Evolutionary conservation across 2,113 vertebrate genomes (phyloP).

Genomic region (Etia nguti): DNA sequence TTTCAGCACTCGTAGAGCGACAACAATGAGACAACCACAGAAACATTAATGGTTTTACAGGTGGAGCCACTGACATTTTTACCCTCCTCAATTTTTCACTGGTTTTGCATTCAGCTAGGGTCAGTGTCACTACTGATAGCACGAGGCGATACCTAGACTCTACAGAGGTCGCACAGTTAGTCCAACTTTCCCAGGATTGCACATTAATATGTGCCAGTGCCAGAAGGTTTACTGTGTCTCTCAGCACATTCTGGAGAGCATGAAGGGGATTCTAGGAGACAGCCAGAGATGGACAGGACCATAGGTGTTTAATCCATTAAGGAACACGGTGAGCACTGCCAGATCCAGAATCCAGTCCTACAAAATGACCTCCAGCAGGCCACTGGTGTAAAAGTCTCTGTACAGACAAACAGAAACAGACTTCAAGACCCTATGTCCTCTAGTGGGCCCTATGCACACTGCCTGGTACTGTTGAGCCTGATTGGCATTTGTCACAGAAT

Average conservation of each 20-base stretch:
- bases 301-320: background rate
- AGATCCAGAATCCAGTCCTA: background rate
- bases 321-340: background rate
- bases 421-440: background rate
- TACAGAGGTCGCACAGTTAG: background rate
- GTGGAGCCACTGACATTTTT: background rate
- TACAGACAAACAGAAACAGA: background rate
- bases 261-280: background rate
- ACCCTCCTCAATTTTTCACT: background rate
- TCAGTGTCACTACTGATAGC: background rate
- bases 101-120: background rate
- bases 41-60: background rate
- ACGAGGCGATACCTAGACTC: background rate
- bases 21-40: background rate
- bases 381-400: background rate
- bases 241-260: background rate
- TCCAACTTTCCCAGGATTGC: background rate
- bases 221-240: background rate
- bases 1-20: background rate
- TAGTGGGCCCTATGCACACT: background rate
- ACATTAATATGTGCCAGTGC: background rate
- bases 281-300: background rate
- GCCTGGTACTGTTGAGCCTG: background rate
- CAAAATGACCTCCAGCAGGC: background rate
- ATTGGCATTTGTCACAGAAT: background rate